Evolutionary conservation across 1,140 invertebrate genomes (phyloP), one percentile per base, ranked within the genome.

Genomic region (Chionoecetes opilio): DNA sequence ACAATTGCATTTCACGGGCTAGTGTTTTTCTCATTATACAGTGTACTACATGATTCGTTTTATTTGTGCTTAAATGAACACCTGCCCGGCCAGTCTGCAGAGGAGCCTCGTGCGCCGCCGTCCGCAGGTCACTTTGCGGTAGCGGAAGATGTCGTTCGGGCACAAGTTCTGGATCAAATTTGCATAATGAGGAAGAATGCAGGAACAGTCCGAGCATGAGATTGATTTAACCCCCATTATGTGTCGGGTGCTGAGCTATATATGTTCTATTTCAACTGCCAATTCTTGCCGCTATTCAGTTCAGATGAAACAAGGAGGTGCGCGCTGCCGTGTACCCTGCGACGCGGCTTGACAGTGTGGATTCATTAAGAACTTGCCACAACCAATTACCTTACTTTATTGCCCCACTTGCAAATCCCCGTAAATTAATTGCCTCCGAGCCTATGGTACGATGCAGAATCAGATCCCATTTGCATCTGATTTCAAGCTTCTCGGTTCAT

Each of bases 11-110:
- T n/a, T n/a, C 63, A 75, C 6, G 21, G 21, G 63, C 11, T 26
- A 26, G 63, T 75, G 63, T 75, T 75, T 75, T 75, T 26, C 63
- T n/a, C 63, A 21, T 75, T n/a, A 75, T n/a, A 75, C 21, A 17
- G 63, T 75, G 63, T 75, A 75, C 11, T 75, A 75, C 11, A 5
- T 26, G 63, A 75, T 75, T n/a, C n/a, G 11, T 75, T 17, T 75
- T 75, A 75, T 75, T 75, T 75, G n/a, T n/a, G 63, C 63, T n/a
- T 21, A 75, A 75, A 75, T 75, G 63, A 75, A 75, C 63, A 75
- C 63, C 63, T 75, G 63, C 63, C 63, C 63, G 63, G 21, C n/a
- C n/a, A n/a, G 63, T 75, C 63, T n/a, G 63, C 21, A 26, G 21
- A 21, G 63, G n/a, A 26, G 63, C 26, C 21, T 26, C n/a, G 63